Conservation (phyloP, 2,888 invertebrate species). For the Platycheirus albimanus region DNA sequence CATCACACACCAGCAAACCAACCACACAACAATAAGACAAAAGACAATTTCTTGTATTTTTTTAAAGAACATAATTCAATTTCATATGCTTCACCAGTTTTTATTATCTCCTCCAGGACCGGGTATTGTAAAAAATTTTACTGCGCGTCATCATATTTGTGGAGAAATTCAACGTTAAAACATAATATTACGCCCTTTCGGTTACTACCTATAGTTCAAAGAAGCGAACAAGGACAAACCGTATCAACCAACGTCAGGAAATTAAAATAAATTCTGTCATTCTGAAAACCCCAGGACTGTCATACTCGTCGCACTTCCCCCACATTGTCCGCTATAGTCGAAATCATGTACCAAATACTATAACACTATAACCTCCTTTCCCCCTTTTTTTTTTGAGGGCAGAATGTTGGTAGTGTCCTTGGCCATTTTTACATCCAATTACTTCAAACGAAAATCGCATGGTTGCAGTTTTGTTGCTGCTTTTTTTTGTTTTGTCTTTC, state of each 20-base stretch:
- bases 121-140: slow-evolving; percentile 4
- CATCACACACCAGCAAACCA: background rate
- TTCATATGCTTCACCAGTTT: slow-evolving; percentile 17
- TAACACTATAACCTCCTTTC: slow-evolving; percentile 25
- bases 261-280: slow-evolving; percentile 42
- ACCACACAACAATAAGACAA: background rate
- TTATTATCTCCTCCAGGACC: background rate
- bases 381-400: no score
- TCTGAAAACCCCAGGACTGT: slow-evolving; percentile 9
- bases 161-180: slow-evolving; percentile 4
- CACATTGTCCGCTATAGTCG: background rate
- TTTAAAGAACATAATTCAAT: slow-evolving; percentile 41
- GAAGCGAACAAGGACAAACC: slow-evolving; percentile 21
- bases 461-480: slow-evolving; percentile 55
- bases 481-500: background rate
- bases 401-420: slow-evolving; percentile 36
- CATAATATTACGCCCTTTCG: slow-evolving; percentile 5
- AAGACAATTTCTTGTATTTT: background rate
- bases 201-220: slow-evolving; percentile 29
- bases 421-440: slow-evolving; percentile 65
- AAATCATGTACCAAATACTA: slow-evolving; percentile 6
- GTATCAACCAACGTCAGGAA: slow-evolving; percentile 32
- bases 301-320: background rate
- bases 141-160: slow-evolving; percentile 33
- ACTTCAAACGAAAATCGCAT: slow-evolving; percentile 61